These are phyloP conservation scores for Calephelis nemesis DNA, from an alignment of 1,140 invertebrate species.

Conservation along the genomic window DNA sequence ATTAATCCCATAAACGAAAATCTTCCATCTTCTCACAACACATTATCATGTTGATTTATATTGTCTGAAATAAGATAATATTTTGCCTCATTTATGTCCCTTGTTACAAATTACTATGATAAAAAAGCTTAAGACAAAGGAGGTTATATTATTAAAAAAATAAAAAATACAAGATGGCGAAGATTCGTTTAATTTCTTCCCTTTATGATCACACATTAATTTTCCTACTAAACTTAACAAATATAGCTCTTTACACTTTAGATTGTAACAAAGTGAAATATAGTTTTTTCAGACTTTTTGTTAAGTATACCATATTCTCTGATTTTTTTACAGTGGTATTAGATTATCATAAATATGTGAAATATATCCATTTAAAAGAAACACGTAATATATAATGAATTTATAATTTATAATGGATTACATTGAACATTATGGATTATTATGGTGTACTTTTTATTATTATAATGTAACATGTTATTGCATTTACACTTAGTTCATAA, in stretches of 20 bases:
- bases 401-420: no score
- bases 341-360: no score
- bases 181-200: conserved; percentile 27
- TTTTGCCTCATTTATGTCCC: background rate
- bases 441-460: no score
- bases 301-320: no score
- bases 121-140: background rate
- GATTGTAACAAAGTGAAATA: background rate
- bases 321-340: no score
- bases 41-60: background rate
- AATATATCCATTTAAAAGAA: no score
- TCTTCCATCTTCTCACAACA: background rate
- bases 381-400: no score
- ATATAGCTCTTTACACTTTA: conserved; percentile 16
- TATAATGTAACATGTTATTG: no score
- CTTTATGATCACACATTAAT: conserved; percentile 25
- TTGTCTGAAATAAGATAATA: background rate
- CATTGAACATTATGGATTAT: no score
- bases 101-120: background rate
- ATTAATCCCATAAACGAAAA: background rate
- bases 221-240: conserved; percentile 27
- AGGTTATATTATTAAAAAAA: conserved; percentile 18
- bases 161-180: conserved; percentile 21
- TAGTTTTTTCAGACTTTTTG: no score
- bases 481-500: no score